Conservation (phyloP, 2,113 vertebrate species). For the Trachemys scripta region DNA sequence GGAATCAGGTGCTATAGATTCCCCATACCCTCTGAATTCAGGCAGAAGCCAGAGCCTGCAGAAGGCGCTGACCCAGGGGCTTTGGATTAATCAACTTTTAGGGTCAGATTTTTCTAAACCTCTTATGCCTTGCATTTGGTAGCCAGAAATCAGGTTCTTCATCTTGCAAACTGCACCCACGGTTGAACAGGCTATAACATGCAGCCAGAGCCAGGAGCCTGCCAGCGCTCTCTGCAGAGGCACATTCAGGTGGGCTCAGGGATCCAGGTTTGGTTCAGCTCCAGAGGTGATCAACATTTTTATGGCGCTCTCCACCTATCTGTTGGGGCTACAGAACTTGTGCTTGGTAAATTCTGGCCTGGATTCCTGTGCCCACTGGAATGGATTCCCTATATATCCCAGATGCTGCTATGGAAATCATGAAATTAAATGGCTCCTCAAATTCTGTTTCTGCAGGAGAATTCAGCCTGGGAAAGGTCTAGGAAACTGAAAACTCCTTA, state of each 20-base stretch:
- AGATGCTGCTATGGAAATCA: background rate
- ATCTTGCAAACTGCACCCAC: accelerated
- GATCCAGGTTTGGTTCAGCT: background rate
- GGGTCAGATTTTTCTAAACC: background rate
- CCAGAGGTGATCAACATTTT: background rate
- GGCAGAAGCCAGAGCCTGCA: background rate
- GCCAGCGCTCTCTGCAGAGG: background rate
- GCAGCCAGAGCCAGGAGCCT: background rate
- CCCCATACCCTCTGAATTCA: background rate
- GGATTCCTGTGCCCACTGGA: background rate
- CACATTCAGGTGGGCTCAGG: background rate
- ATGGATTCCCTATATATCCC: background rate
- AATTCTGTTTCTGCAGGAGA: background rate
- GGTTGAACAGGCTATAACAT: background rate
- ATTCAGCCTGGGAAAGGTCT: background rate
- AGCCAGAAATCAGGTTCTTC: accelerated
- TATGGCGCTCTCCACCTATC: background rate
- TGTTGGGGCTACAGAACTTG: accelerated
- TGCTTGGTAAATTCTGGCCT: background rate
- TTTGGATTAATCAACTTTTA: slow-evolving; percentile 40
- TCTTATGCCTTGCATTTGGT: background rate
- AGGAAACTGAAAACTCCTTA: background rate
- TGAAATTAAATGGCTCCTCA: background rate
- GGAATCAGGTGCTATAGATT: background rate
- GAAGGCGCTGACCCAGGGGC: background rate